Base-by-base conservation (phyloP, 2,888 invertebrate species). In the Caenorhabditis sp. region DNA sequence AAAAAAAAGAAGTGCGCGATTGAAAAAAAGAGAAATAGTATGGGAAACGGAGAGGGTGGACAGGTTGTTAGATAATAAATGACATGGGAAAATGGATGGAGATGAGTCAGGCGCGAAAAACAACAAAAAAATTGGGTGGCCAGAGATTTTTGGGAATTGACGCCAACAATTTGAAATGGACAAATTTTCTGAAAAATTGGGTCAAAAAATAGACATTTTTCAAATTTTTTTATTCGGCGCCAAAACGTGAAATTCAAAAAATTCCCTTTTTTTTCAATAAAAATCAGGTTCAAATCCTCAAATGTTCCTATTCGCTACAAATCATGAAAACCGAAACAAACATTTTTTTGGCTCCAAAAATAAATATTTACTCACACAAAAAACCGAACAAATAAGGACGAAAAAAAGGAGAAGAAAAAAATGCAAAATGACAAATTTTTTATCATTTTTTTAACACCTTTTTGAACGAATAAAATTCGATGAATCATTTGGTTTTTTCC, bases 371-470 rank as follows among this genome's bases (percentile, higher is more conserved):
- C 43, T 17, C 17, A 43, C 14, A 2, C 12, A 17, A 43, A 43
- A 43, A 36, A 43, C 10, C 17, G 43, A 43, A 43, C 43, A 43
- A 43, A 43, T 43, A 43, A 17, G 43, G 14, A 43, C 43, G 43
- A 17, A 12, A 12, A 3, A 14, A 43, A 10, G 17, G 2, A 14
- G 63, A 26, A n/a, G 53, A 58, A 68, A 53, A 67, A 37, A 53
- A 43, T 58, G n/a, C n/a, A n/a, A 67, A 62, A 49, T 62, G 43
- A 37, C 51, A 27, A 37, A 51, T 19, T 58, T 54, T 63, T 55
- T 68, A 54, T 62, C 27, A 26, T 26, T 27, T 54, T 36, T 43
- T 43, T 43, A 43, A 43, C 43, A 43, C 43, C 43, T 43, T 43
- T n/a, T 43, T 17, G 43, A 17, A 43, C 43, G 17, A 43, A 43